Evolutionary conservation across 1,140 invertebrate species (phyloP), one percentile per base, ranked within the genome.

Genomic region (Papilio glaucus): DNA sequence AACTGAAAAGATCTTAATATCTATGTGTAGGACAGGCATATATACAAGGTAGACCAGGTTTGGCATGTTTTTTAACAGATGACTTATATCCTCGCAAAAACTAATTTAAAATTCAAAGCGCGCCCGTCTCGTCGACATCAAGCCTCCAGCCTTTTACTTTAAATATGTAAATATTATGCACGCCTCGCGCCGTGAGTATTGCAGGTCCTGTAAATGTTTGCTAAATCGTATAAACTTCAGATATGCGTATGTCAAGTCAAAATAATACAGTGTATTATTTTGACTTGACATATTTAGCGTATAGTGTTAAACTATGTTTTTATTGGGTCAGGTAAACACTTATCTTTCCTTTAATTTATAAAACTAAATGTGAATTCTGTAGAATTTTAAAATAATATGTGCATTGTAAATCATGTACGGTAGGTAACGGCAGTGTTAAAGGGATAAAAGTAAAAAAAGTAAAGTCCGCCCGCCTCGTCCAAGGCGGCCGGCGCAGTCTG

Each of bases 81-180:
- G 80, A 81, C 80, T 86, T 81, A 87, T 87, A 81, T 85, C 86
- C 88, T 84, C 79, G 82, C 82, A 86, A 86, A 86, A 84, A 87
- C 85, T 87, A 85, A 91, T 91, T 90, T 91, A 84, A 91, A 90
- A 91, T 91, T 90, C 87, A 87, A 81, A 84, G 76, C 81, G 77
- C 81, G 77, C 77, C 79, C 65, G 81, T 81, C 79, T 80, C 76
- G 79, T 81, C 83, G 82, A 75, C 77, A 67, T 74, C 78, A 78
- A 80, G 79, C 82, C 82, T 76, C 82, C 85, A 21, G 85, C 84
- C 85, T 87, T 85, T 85, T 86, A 73, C 82, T 80, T 78, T 79
- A 79, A 57, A 79, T 77, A 77, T 82, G 76, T 18, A 63, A 72
- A 68, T 74, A 77, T 73, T 18, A 65, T 65, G 62, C 62, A 39